phyloP scores from a whole-genome alignment of 2,888 invertebrate genomes.

The Amiota mariae region DNA sequence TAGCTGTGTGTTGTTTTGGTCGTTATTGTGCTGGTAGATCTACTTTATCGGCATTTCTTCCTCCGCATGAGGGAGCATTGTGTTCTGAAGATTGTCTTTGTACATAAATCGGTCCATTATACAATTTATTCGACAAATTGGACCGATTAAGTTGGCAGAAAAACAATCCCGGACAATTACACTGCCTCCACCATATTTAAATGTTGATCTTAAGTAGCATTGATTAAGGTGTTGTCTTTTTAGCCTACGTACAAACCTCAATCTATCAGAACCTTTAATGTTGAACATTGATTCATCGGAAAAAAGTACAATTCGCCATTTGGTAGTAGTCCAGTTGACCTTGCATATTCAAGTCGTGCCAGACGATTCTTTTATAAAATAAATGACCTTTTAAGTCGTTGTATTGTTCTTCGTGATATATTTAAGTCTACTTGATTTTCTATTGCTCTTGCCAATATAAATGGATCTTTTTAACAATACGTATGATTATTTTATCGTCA shows the following conservation, averaged over 20 bases:
- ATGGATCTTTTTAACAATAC: background rate
- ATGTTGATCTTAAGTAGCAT: background rate
- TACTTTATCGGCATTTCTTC: too few relatives aligned
- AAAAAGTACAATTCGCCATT: slow-evolving; percentile 18
- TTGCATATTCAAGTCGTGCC: background rate
- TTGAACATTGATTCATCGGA: slow-evolving; percentile 7
- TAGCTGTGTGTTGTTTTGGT: too few relatives aligned
- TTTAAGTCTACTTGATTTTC: background rate
- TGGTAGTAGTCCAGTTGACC: background rate
- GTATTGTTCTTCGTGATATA: background rate
- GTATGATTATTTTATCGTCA: too few relatives aligned
- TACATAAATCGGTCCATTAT: too few relatives aligned
- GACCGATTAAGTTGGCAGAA: background rate
- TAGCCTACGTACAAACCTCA: slow-evolving; percentile 22
- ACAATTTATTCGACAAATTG: background rate
- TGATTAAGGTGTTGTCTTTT: slow-evolving; percentile 19
- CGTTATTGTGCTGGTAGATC: too few relatives aligned
- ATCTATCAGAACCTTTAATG: slow-evolving; percentile 24
- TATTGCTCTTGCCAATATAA: slow-evolving; percentile 6
- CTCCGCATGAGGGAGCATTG: too few relatives aligned
- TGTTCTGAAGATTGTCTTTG: too few relatives aligned
- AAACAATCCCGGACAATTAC: background rate
- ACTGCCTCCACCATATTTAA: background rate
- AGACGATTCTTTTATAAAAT: background rate
- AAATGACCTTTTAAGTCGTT: background rate